phyloP scores from a whole-genome alignment of 2,797 vertebrate genomes.

The Macroramphosus scolopax region DNA sequence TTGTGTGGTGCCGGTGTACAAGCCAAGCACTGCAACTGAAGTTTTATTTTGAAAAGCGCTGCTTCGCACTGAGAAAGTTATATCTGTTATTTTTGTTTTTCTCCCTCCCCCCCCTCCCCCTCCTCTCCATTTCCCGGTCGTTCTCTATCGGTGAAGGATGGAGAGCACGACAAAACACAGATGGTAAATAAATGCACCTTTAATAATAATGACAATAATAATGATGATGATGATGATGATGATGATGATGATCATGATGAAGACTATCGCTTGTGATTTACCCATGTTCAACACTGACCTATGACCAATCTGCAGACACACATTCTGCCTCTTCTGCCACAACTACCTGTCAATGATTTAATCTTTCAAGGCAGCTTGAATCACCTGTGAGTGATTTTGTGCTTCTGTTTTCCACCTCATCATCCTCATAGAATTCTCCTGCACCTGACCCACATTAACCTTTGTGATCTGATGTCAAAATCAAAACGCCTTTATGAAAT shows the following conservation, averaged over 20 bases:
- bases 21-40: constrained; percentile 4
- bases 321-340: constrained; percentile 8
- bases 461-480: no score
- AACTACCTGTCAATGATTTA: constrained; percentile 56
- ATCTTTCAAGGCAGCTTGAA: constrained; percentile 47
- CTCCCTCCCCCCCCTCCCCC: constrained; percentile 42
- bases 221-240: constrained; percentile 34
- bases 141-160: constrained; percentile 82
- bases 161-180: constrained; percentile 83
- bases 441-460: no score
- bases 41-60: constrained; percentile 33
- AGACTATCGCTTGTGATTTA: constrained; percentile 50
- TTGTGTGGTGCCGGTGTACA: no score
- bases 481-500: no score
- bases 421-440: no score
- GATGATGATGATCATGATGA: constrained; percentile 45
- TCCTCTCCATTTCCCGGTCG: constrained; percentile 69
- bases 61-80: constrained; percentile 52
- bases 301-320: no score
- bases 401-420: no score
- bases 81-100: constrained; percentile 72
- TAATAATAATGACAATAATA: constrained; percentile 48
- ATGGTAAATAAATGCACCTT: constrained; percentile 82
- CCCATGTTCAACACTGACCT: constrained; percentile 40
- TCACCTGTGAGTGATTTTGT: no score